A percentile compares a stretch with the other conserved stretches of the same genome.
Evolutionary conservation across 1,140 invertebrate species (phyloP).

Genomic region (Trialeurodes vaporariorum): DNA sequence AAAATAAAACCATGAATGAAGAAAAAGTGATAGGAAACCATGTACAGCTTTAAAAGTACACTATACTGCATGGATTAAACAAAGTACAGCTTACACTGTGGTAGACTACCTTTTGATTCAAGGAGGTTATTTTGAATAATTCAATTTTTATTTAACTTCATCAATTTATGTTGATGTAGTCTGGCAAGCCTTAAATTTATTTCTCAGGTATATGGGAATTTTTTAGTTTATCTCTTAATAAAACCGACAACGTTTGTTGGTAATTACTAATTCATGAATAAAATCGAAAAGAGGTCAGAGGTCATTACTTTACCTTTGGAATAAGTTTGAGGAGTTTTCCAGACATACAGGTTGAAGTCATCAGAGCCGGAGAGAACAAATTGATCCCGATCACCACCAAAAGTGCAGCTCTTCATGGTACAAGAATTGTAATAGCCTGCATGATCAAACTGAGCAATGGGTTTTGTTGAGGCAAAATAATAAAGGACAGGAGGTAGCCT

Average conservation of each 20-base stretch:
- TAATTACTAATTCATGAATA: not conserved
- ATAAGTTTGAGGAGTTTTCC: conserved; percentile 65
- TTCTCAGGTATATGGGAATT: no score
- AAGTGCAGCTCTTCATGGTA: conserved; percentile 92
- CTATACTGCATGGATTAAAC: no score
- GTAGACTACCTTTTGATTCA: no score
- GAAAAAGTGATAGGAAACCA: no score
- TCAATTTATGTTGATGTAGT: conserved; percentile 16
- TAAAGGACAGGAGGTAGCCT: conserved; percentile 76
- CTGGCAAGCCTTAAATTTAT: no score
- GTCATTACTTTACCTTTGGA: conserved; percentile 26
- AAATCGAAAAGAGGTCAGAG: not conserved
- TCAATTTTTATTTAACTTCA: not conserved
- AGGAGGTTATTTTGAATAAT: no score
- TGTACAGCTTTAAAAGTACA: no score
- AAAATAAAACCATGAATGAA: no score
- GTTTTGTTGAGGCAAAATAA: conserved; percentile 47
- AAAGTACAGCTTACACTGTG: no score
- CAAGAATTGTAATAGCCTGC: conserved; percentile 89
- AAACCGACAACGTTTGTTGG: not conserved
- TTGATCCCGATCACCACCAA: conserved; percentile 81
- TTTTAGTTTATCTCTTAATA: no score
- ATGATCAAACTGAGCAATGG: conserved; percentile 77
- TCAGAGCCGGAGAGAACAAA: conserved; percentile 85
- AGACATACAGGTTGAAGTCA: conserved; percentile 91